Conservation (phyloP, 2,797 vertebrate genomes). For the Protosalanx chinensis region DNA sequence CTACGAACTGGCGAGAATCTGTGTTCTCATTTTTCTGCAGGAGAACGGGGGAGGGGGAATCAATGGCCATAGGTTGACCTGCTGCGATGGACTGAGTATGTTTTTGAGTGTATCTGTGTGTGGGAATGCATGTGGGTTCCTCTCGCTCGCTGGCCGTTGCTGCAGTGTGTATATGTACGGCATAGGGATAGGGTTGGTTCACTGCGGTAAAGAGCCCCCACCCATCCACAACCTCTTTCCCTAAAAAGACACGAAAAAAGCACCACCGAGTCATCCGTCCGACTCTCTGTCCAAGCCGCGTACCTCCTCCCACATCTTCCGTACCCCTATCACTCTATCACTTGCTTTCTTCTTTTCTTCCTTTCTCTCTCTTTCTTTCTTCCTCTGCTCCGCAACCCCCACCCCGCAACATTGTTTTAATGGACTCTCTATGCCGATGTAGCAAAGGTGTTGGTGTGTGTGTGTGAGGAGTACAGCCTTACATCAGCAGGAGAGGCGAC, state of each 20-base stretch:
- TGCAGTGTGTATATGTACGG: slow-evolving; percentile 32
- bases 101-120: background rate
- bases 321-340: slow-evolving; percentile 14
- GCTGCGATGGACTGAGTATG: background rate
- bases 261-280: slow-evolving; percentile 40
- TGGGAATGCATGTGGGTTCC: background rate
- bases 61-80: background rate
- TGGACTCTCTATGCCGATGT: background rate
- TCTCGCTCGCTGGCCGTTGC: slow-evolving; percentile 5
- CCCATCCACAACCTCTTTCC: background rate
- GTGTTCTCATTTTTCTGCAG: slow-evolving; percentile 6
- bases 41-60: background rate
- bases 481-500: background rate
- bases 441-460: background rate
- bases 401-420: background rate
- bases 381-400: too few species aligned
- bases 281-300: background rate
- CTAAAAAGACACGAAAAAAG: slow-evolving; percentile 45
- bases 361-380: slow-evolving; percentile 15
- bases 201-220: slow-evolving; percentile 33
- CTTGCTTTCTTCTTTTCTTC: background rate
- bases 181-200: slow-evolving; percentile 1
- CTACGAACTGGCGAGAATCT: background rate
- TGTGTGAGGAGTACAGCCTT: background rate
- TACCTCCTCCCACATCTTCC: slow-evolving; percentile 37